A percentile compares a stretch with the other conserved stretches of the same genome.
These are phyloP conservation scores for Muschampia plurimacula DNA, from an alignment of 2,888 invertebrate genomes.

Conservation along the genomic window DNA sequence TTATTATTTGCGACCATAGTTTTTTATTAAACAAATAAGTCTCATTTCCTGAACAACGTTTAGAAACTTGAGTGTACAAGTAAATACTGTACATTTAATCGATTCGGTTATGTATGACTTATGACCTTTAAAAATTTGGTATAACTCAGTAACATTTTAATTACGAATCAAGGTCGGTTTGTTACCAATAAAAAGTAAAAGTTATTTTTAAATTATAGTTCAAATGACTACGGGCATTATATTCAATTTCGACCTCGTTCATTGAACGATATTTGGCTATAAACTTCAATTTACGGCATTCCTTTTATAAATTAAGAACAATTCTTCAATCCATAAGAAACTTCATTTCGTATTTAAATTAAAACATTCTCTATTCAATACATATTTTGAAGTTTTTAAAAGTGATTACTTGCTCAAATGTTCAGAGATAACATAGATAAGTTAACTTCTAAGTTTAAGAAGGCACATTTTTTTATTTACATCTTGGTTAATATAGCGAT, in stretches of 20 bases:
- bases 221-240: constrained; percentile 48
- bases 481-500: too few relatives aligned
- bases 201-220: constrained; percentile 48
- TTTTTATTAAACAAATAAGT: constrained; percentile 26
- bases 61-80: constrained; percentile 35
- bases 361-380: not conserved
- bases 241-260: constrained; percentile 46
- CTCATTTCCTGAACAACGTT: constrained; percentile 46
- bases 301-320: constrained; percentile 31
- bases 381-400: not conserved
- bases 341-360: constrained; percentile 7
- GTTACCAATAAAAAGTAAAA: constrained; percentile 50
- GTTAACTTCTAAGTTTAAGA: not conserved
- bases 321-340: constrained; percentile 14
- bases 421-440: too few relatives aligned
- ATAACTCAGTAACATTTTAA: constrained; percentile 49
- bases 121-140: constrained; percentile 48
- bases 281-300: constrained; percentile 33
- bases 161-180: constrained; percentile 49
- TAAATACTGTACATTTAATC: constrained; percentile 28
- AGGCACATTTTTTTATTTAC: not conserved
- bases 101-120: too few relatives aligned
- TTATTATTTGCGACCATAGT: not conserved
- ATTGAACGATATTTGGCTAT: constrained; percentile 43
- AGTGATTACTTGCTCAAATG: not conserved